Base-by-base conservation (phyloP, 2,888 invertebrate species). In the Pollenia labialis region DNA sequence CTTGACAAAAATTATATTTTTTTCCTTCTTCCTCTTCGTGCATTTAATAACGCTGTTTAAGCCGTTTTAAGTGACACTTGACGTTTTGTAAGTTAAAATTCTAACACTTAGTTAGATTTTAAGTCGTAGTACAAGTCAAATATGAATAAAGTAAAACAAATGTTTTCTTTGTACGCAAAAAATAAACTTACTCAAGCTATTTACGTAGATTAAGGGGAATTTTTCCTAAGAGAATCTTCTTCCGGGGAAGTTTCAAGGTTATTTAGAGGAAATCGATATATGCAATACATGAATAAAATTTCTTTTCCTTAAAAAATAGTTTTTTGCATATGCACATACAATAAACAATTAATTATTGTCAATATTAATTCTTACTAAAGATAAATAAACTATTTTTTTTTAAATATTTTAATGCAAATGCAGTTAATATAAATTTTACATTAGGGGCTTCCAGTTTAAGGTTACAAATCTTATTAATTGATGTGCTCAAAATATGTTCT, bases 231-330 rank as follows among this genome's bases (percentile, higher is more conserved):
- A 48, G 42, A 48, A 66, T 56, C 12, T 58, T 14, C 14, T 81
- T 71, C 81, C 71, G 66, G 40, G 18, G 42, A 64, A 16, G 50
- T 74, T 64, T 71, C 64, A 81, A 81, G 64, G 72, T 74, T 54
- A 62, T 56, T 42, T 6, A 40, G 48, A 32, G 58, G 12, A 69
- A 60, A 44, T 68, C 42, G 11, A 18, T 10, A 75, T 16, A 62
- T 40, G 14, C 8, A 48, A 8, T 32, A 0, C 32, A 18, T 7
- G 1, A 48, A 66, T 66, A 18, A 8, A 23, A 32, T 14, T 54
- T 77, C 58, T 14, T 56, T 56, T 77, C 68, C 40, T 40, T 68
- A n/a, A 56, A 56, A 64, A 76, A 44, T 14, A 14, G 10, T 11
- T 1, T 14, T 66, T 23, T 66, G 16, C 16, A 4, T 48, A 14